Conservation (phyloP, 2,113 vertebrate genomes). For the Columbina picui region DNA sequence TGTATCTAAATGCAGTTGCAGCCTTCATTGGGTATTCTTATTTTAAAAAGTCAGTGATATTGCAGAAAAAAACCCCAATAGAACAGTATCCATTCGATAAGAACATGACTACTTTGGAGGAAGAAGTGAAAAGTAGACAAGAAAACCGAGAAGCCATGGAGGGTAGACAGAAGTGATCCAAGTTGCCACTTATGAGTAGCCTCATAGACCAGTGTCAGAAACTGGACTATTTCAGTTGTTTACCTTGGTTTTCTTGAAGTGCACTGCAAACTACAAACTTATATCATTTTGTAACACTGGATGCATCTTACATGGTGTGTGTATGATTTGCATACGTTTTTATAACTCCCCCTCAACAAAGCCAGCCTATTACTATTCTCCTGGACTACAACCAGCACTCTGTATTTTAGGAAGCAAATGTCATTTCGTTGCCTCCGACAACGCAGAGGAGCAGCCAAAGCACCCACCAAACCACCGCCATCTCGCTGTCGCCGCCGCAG, state of each 20-base stretch:
- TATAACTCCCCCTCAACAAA: accelerated
- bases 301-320: accelerated
- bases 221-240: accelerated
- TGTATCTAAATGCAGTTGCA: background rate
- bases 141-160: background rate
- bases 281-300: accelerated
- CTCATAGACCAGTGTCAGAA: accelerated
- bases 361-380: accelerated
- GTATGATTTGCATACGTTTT: accelerated
- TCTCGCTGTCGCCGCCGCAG: accelerated
- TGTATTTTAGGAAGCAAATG: too few relatives aligned
- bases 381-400: too few relatives aligned
- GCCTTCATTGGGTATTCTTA: background rate
- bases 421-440: too few relatives aligned
- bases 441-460: accelerated
- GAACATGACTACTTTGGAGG: background rate
- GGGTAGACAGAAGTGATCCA: background rate
- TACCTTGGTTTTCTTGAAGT: background rate
- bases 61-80: background rate
- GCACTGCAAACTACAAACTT: too few relatives aligned
- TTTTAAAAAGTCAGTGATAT: background rate
- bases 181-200: accelerated
- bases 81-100: accelerated
- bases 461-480: background rate
- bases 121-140: too few relatives aligned